Evolutionary conservation across 2,797 vertebrate genomes (phyloP).

Genomic region (Loriculus beryllinus): DNA sequence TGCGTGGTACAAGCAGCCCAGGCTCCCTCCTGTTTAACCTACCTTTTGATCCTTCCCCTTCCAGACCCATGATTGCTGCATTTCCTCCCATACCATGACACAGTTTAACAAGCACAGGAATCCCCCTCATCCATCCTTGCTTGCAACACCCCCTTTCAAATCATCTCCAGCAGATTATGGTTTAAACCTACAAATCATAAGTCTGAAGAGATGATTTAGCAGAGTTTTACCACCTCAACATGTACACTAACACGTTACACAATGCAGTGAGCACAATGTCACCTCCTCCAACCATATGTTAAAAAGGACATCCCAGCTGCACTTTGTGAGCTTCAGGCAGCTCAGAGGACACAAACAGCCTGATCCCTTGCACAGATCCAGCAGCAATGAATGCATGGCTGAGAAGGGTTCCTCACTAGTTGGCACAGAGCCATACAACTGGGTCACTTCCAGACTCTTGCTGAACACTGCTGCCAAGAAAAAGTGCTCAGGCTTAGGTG

Average conservation of each 20-base stretch:
- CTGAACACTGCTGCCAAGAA: neutral
- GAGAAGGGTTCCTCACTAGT: neutral
- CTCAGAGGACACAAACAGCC: neutral
- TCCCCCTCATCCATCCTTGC: neutral
- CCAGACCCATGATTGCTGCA: neutral
- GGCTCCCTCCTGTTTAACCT: neutral
- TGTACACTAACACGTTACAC: neutral
- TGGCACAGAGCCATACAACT: accelerated
- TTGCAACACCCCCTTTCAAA: neutral
- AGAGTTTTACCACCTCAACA: neutral
- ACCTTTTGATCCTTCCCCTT: neutral
- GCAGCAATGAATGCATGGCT: neutral
- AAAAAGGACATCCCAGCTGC: neutral
- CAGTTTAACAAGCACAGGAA: neutral
- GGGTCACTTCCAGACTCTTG: neutral
- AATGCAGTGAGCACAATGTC: neutral
- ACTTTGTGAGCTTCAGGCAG: accelerated
- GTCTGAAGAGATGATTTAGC: neutral
- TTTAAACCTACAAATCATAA: neutral
- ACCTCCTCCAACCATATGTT: neutral
- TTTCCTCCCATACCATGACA: neutral
- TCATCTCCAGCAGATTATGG: neutral
- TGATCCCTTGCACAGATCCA: neutral
- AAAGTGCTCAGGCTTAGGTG: neutral
- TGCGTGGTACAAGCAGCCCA: neutral